Base-by-base conservation (phyloP, 30 jellyfish, hydroid and myxozoan genomes). In the Hydractinia echinata region DNA sequence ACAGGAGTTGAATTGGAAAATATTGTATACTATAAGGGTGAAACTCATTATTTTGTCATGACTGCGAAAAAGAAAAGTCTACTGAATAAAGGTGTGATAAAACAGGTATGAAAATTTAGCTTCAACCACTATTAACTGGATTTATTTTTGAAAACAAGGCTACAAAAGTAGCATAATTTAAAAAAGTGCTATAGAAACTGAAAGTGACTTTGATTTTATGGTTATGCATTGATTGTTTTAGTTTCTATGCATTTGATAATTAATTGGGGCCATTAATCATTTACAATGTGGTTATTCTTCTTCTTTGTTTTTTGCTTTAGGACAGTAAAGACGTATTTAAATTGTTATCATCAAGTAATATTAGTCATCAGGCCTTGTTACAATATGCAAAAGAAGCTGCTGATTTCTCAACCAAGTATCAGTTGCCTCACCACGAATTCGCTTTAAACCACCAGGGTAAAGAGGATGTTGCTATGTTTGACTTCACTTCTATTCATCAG, bases 381-480 rank as follows among this genome's bases (percentile, higher is more conserved):
- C 77, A 77, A 19, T 91, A 74, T 76, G 95, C 98, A 49, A 73
- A 60, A 77, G 95, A 91, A 55, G 96, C 98, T 53, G 98, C 96
- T 72, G 98, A 91, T 81, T 91, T 91, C 61, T 91, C 98, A 66
- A 91, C 98, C 0, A 66, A 91, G 49, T 91, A 91, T 74, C 95
- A 91, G 68, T 89, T 91, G 39, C 98, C 98, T 51, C 98, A 91
- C 76, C 98, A 91, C 81, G 94, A 91, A 74, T 91, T 91, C 68
- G 98, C 98, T 11, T 13, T 70, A 55, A 91, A 91, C 77, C 95
- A 91, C 83, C 87, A 86, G 51, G 96, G 95, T 9, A 86, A 91
- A 83, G 98, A 91, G 76, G 98, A 91, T 70, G 96, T 91, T 14
- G 98, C 98, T 55, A 86, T 91, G 96, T 91, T 91, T 86, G 98